These are phyloP conservation scores for Neoscelio sp. DNA, from an alignment of 2,888 invertebrate species.

Conservation along the genomic window DNA sequence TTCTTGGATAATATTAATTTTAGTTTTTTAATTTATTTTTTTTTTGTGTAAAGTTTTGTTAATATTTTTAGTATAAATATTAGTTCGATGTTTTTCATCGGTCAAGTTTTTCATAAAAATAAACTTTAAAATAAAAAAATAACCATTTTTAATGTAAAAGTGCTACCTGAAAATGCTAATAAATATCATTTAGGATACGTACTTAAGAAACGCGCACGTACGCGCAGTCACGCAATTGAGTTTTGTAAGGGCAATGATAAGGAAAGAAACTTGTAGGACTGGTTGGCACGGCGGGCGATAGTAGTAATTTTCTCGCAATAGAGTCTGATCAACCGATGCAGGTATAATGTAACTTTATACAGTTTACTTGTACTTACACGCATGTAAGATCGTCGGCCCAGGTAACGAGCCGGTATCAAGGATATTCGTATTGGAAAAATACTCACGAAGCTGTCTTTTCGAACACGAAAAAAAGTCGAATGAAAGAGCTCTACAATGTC, in stretches of 20 bases:
- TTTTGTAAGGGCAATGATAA: conserved; percentile 62
- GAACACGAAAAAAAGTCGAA: conserved; percentile 16
- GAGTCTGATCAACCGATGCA: conserved; percentile 55
- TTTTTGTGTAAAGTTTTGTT: too few species aligned
- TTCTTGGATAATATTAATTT: too few species aligned
- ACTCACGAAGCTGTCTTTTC: conserved; percentile 49
- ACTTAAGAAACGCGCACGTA: conserved; percentile 8
- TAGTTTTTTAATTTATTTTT: too few species aligned
- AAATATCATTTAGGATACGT: conserved; percentile 16
- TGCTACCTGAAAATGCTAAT: conserved; percentile 41
- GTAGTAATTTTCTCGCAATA: conserved; percentile 70
- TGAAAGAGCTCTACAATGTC: conserved; percentile 44
- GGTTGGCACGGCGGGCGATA: conserved; percentile 67
- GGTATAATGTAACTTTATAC: conserved; percentile 53
- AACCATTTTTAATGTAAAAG: too few species aligned
- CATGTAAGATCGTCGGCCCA: conserved; percentile 12
- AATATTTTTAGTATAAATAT: too few species aligned
- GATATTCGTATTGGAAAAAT: conserved; percentile 55
- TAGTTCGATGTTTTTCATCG: too few species aligned
- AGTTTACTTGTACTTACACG: conserved; percentile 56
- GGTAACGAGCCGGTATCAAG: conserved; percentile 50
- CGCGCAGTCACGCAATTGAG: conserved; percentile 51
- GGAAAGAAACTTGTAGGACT: conserved; percentile 70
- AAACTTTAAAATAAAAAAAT: too few species aligned
- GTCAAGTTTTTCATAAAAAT: too few species aligned